Evolutionary conservation across 2,888 invertebrate genomes (phyloP).

Genomic region (Anthrax anthrax): DNA sequence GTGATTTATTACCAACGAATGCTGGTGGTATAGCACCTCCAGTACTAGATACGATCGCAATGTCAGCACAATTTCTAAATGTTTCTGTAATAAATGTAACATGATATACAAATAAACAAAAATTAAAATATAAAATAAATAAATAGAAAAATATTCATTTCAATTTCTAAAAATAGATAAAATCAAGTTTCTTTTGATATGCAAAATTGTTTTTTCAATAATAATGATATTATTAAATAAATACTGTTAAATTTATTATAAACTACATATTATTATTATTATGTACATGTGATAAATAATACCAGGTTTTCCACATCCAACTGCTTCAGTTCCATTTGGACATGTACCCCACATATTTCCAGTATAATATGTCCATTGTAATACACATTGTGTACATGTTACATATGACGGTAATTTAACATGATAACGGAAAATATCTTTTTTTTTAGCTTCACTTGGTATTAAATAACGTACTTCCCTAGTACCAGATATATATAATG

Average conservation of each 20-base stretch:
- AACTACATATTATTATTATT: not conserved
- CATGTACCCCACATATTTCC: constrained; percentile 88
- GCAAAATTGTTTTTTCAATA: too few relatives aligned
- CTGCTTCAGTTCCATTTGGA: constrained; percentile 69
- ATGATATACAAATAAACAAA: not conserved
- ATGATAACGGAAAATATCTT: constrained; percentile 49
- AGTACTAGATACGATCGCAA: constrained; percentile 65
- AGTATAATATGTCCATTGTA: constrained; percentile 89
- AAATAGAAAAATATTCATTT: not conserved
- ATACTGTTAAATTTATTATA: too few relatives aligned
- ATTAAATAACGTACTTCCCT: constrained; percentile 55
- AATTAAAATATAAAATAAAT: not conserved
- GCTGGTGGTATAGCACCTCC: constrained; percentile 57
- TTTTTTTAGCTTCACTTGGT: constrained; percentile 56
- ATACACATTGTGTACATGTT: constrained; percentile 75
- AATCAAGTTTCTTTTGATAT: too few relatives aligned
- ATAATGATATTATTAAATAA: too few relatives aligned
- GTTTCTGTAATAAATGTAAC: constrained; percentile 42
- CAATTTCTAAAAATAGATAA: not conserved
- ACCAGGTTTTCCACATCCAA: constrained; percentile 72
- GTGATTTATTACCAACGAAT: constrained; percentile 53
- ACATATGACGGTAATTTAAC: constrained; percentile 68
- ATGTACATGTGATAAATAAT: constrained; percentile 6
- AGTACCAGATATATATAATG: constrained; percentile 58
- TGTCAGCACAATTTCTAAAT: constrained; percentile 81